Conservation (phyloP, 2,797 vertebrate species). For the Sebastes cheni region DNA sequence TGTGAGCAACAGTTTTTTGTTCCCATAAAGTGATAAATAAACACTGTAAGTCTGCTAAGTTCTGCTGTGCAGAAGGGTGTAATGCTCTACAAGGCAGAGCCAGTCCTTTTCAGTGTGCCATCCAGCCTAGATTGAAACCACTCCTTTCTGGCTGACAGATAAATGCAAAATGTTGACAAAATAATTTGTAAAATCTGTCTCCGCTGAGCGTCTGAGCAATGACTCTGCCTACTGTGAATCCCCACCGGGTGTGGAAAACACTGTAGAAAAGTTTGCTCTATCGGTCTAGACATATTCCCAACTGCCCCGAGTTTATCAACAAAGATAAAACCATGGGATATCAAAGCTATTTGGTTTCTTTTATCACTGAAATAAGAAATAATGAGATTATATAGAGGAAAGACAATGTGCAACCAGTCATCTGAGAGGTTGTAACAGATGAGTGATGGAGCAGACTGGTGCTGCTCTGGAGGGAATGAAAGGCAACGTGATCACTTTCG, state of each 20-base stretch:
- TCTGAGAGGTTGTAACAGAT: slow-evolving; percentile 13
- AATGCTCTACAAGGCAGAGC: not conserved
- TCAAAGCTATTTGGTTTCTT: slow-evolving; percentile 7
- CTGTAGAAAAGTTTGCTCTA: not conserved
- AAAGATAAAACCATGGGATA: slow-evolving; percentile 1
- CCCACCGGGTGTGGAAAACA: not conserved
- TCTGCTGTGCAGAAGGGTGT: not conserved
- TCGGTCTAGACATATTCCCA: slow-evolving; percentile 22
- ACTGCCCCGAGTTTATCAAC: not conserved
- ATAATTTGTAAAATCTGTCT: slow-evolving; percentile 1
- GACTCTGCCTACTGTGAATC: not conserved
- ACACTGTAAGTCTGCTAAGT: not conserved
- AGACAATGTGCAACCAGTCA: not conserved
- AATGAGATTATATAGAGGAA: not conserved
- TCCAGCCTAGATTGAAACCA: not conserved
- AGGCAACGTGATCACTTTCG: not conserved
- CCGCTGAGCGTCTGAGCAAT: not conserved
- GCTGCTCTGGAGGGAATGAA: not conserved
- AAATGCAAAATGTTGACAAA: not conserved
- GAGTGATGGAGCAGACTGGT: not conserved
- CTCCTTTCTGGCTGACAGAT: not conserved
- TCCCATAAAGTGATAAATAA: not conserved
- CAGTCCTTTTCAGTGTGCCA: not conserved
- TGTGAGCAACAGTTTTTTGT: not conserved
- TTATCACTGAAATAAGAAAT: slow-evolving; percentile 12